Base-by-base conservation (phyloP, 2,113 vertebrate species). In the Cyrtonyx montezumae region DNA sequence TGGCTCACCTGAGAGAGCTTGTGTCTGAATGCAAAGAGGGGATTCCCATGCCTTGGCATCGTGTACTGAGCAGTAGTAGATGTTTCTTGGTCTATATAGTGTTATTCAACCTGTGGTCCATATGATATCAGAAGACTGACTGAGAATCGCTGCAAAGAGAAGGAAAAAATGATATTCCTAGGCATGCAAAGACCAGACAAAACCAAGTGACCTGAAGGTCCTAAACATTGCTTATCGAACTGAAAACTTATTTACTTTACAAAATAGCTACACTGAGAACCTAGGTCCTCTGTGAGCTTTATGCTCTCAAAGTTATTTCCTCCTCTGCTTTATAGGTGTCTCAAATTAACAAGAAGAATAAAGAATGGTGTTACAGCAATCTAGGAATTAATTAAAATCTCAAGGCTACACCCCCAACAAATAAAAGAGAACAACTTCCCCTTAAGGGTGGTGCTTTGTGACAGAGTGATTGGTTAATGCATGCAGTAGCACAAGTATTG, bases 391-490 rank as follows among this genome's bases (percentile, higher is more conserved):
- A 56, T 55, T 36, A 73, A 9, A 82, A 28, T 25, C 28, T 69
- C 32, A 26, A 45, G 13, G 21, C 3, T 48, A 6, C 18, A 28
- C 30, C 18, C 14, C 12, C 71, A 81, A 46, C 81, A 58, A 26
- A 21, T 32, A 63, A 26, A 3, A 45, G 36, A 49, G 51, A 68
- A 30, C 11, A 69, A 16, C 19, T 62, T 74, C 36, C 8, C 13
- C 32, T 68, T 55, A 28, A 65, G 11, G 5, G 3, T n/a, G 6
- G 36, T 16, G 36, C 7, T 65, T 46, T 53, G 9, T 11, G 34
- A 16, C 9, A 65, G 69, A 70, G 30, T 16, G 40, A 46, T 51
- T 0, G 0, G 2, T 32, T 65, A 26, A n/a, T 37, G 22, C 5
- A 8, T 3, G 8, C 84, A 37, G 37, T 37, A 48, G 40, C 25